These are phyloP conservation scores for Euthynnus affinis DNA, from an alignment of 2,797 vertebrate species.

Conservation along the genomic window DNA sequence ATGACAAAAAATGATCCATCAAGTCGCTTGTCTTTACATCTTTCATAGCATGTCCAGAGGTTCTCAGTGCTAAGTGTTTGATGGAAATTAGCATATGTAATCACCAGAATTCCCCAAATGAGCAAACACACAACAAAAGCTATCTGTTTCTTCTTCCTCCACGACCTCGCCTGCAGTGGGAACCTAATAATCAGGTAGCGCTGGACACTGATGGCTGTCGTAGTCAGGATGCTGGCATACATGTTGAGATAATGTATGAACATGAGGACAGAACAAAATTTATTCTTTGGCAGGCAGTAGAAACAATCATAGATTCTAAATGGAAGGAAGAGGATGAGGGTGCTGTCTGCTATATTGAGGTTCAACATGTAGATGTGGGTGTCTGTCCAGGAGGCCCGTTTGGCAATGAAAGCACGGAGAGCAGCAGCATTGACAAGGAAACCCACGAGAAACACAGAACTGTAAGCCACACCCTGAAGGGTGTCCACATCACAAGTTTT, in stretches of 20 bases:
- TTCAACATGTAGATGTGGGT: conserved; percentile 84
- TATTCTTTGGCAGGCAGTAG: neutral
- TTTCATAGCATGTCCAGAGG: conserved; percentile 74
- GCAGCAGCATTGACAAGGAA: conserved; percentile 73
- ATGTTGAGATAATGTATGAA: conserved; percentile 81
- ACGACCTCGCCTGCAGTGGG: conserved; percentile 66
- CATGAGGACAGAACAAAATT: conserved; percentile 74
- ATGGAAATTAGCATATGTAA: no score
- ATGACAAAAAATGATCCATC: rapidly evolving
- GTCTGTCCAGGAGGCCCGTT: conserved; percentile 72
- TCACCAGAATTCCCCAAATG: conserved; percentile 61
- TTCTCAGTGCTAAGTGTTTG: no score
- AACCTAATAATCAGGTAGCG: conserved; percentile 78
- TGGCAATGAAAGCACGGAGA: conserved; percentile 67
- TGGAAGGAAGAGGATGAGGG: conserved; percentile 87
- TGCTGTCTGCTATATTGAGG: conserved; percentile 73
- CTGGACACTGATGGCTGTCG: conserved; percentile 80
- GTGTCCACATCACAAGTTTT: rapidly evolving
- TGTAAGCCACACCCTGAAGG: conserved; percentile 64
- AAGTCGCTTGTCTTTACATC: neutral
- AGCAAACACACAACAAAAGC: conserved; percentile 69
- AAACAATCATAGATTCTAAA: conserved; percentile 77
- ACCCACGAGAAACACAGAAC: conserved; percentile 73
- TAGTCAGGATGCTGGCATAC: conserved; percentile 84
- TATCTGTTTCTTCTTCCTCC: conserved; percentile 60